Base-by-base conservation (phyloP, 2,888 invertebrate genomes). In the Patella pellucida region DNA sequence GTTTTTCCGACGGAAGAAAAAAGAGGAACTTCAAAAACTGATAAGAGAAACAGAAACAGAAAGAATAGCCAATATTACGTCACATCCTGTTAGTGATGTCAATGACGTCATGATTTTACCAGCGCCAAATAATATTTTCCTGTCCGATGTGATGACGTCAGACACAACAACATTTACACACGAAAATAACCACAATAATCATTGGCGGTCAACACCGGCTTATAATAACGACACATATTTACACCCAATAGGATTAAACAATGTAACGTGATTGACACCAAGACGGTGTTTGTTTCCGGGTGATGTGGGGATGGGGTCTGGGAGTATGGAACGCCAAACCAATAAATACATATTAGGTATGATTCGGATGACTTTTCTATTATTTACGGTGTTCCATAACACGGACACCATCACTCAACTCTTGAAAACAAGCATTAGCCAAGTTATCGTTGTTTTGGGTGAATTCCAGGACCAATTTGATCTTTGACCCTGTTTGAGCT, bases 1-100 rank as follows among this genome's bases (percentile, higher is more conserved):
- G 69, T 87, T 87, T 77, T 87, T 87, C 76, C 79, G 78, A 54
- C 76, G 87, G 27, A 82, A 85, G 71, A 77, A 82, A 31, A 79
- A 74, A 27, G 85, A 86, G 52, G 84, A 85, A 52, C 74, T 86
- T 67, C 78, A 79, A 52, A 74, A 73, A 70, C 70, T 82, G 62
- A 76, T 81, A 14, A 70, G 71, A 67, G 75, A 73, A 9, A 74
- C 76, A 14, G 80, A 78, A 52, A 52, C 76, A 12, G 80, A 80
- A 71, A 68, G 75, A 73, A 77, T 77, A 56, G 52, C 74, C 1
- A 69, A 76, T n/a, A 62, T 76, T 31, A 72, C 78, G 9, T 78
- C 76, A 16, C 72, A 74, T 19, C 50, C 76, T 7, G 75, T 75
- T 68, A 76, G 75, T 67, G 70, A 73, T 52, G 75, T 75, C 23